Evolutionary conservation across 2,113 vertebrate species (phyloP), one percentile per base, ranked within the genome.

Genomic region (Macaca mulatta): DNA sequence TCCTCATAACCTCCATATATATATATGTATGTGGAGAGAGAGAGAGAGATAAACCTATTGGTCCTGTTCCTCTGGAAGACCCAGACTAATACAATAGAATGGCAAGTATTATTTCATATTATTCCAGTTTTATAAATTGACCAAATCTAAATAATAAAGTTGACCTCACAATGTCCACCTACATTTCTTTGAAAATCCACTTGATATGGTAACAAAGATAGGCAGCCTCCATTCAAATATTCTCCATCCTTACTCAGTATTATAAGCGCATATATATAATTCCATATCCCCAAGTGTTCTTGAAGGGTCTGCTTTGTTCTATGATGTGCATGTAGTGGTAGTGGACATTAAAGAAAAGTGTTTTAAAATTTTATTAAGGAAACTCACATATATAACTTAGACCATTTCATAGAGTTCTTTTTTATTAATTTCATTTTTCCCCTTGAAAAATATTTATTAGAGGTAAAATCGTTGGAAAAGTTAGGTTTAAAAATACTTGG

Each of bases 371-470:
- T 96, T 96, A 96, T 96, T 82, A 77, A 96, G 90, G 88, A 97
- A 96, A 93, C 79, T 64, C 94, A 88, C 50, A 92, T 95, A 89
- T 75, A 78, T 38, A 43, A 78, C 52, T 96, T 89, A 84, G 32
- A 79, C 48, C 35, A 90, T 94, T 97, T 93, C 59, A 89, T 80
- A 87, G 59, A 89, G 45, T 90, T 55, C 52, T 89, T 94, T 74
- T 96, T 96, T 72, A 97, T 97, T 97, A 90, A 97, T 96, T 97
- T 97, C 12, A 92, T 94, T 97, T 89, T 95, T 22, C 48, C 40
- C 35, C 45, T 90, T 90, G 90, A 48, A 78, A 48, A 74, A 78
- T 32, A 96, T 96, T 97, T 97, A 97, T 81, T 95, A 92, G 32
- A 38, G 93, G 35, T 87, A 94, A 96, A 94, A 45, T 97, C 64